A percentile compares a stretch with the other conserved stretches of the same genome.
phyloP scores from a whole-genome alignment of 2,888 invertebrate genomes.

The Sialis lutaria region DNA sequence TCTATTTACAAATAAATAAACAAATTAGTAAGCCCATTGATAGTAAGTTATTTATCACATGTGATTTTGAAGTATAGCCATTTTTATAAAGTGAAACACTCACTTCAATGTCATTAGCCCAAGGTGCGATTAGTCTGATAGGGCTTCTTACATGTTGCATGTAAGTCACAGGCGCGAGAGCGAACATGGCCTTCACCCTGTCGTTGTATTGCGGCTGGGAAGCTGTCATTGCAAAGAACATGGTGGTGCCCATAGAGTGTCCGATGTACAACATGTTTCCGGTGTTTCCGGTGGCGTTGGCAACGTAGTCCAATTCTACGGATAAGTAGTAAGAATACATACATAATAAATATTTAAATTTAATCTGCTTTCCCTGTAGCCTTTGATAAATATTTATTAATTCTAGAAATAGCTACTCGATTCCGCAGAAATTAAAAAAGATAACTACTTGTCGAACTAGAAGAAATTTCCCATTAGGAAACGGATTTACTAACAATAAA shows the following conservation, averaged over 20 bases:
- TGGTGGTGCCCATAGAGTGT: constrained; percentile 81
- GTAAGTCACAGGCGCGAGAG: constrained; percentile 53
- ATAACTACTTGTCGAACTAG: no score
- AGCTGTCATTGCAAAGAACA: constrained; percentile 53
- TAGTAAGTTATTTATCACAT: no score
- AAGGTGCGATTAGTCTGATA: constrained; percentile 46
- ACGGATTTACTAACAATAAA: no score
- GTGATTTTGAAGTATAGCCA: no score
- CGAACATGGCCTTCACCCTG: constrained; percentile 45
- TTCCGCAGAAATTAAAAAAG: no score
- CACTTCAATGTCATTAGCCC: constrained; percentile 38
- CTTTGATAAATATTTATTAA: no score
- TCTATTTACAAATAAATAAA: background rate
- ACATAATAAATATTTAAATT: no score
- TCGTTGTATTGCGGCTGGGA: constrained; percentile 43
- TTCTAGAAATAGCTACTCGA: no score
- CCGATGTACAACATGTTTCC: constrained; percentile 58
- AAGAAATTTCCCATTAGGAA: no score
- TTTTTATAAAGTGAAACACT: constrained; percentile 4
- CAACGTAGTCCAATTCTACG: constrained; percentile 42
- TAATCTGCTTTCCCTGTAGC: no score
- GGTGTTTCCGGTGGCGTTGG: constrained; percentile 29
- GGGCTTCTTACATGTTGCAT: constrained; percentile 48
- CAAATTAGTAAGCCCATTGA: no score
- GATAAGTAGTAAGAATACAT: background rate